Conservation (phyloP, 2,888 invertebrate genomes). For the Drosophila parthenogenetica region DNA sequence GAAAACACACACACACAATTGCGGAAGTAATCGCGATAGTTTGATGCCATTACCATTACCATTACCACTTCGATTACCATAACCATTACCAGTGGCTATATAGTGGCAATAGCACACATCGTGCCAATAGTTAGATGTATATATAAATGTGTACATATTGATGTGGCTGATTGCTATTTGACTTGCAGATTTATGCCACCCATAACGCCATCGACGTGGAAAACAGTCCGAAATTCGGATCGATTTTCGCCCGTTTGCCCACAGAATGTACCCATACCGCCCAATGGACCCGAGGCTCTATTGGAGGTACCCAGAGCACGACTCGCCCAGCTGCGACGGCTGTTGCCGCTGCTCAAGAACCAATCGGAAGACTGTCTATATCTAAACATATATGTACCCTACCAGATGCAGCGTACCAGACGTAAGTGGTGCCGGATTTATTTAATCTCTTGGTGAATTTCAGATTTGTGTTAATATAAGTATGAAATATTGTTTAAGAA, state of each 20-base stretch:
- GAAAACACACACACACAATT: not conserved
- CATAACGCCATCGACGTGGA: constrained; percentile 95
- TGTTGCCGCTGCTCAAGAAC: constrained; percentile 93
- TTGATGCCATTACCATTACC: constrained; percentile 45
- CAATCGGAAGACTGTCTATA: constrained; percentile 99
- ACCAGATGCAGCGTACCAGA: constrained; percentile 84
- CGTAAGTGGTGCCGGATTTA: constrained; percentile 67
- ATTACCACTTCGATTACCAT: constrained; percentile 9
- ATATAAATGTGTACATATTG: constrained; percentile 1
- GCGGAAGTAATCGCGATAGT: constrained; percentile 48
- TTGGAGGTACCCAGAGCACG: constrained; percentile 92
- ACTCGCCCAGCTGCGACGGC: constrained; percentile 92
- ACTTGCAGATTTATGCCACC: constrained; percentile 94
- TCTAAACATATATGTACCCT: constrained; percentile 97
- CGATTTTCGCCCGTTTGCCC: constrained; percentile 94
- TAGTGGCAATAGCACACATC: constrained; percentile 11
- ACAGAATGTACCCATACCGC: constrained; percentile 89
- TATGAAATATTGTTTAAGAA: too few relatives aligned
- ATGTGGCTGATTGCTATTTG: constrained; percentile 28
- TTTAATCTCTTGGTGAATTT: not conserved
- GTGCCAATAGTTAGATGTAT: constrained; percentile 14
- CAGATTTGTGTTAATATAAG: too few relatives aligned
- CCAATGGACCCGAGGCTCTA: constrained; percentile 86
- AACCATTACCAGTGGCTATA: constrained; percentile 8
- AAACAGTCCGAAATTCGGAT: constrained; percentile 91